Evolutionary conservation across 2,888 invertebrate genomes (phyloP).

Genomic region (Keiferia lycopersicella): DNA sequence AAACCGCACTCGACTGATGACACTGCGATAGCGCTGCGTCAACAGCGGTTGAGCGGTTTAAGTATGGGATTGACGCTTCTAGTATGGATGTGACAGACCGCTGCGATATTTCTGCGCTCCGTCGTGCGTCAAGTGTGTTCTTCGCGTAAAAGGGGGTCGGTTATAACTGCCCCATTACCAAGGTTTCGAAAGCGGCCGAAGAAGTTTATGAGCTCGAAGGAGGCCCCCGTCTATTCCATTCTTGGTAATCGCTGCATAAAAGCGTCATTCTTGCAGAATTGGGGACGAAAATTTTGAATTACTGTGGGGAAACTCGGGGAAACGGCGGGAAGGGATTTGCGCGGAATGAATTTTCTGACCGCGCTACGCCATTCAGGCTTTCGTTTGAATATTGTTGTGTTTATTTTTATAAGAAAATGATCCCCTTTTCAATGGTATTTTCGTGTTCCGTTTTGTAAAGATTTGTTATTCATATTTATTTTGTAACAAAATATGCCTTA

Average conservation of each 20-base stretch:
- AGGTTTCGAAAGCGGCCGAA: slow-evolving; percentile 19
- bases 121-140: no score
- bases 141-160: slow-evolving; percentile 4
- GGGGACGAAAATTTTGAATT: slow-evolving; percentile 4
- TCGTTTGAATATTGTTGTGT: slow-evolving; percentile 9
- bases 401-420: slow-evolving; percentile 5
- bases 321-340: background rate
- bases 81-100: no score
- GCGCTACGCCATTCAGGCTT: background rate
- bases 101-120: no score
- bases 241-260: slow-evolving; percentile 24
- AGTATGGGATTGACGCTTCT: no score
- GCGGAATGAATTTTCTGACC: background rate
- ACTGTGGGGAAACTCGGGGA: background rate
- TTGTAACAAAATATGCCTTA: background rate
- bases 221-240: slow-evolving; percentile 13
- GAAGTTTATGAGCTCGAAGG: slow-evolving; percentile 21
- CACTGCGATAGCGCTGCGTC: no score
- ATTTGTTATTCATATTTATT: background rate
- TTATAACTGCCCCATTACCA: slow-evolving; percentile 8
- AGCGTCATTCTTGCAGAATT: slow-evolving; percentile 10
- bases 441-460: background rate
- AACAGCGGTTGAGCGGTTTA: no score
- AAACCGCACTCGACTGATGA: no score
- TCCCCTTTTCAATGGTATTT: background rate